These are phyloP conservation scores for Sthenelais limicola DNA, from an alignment of 2,888 invertebrate species.

Conservation along the genomic window DNA sequence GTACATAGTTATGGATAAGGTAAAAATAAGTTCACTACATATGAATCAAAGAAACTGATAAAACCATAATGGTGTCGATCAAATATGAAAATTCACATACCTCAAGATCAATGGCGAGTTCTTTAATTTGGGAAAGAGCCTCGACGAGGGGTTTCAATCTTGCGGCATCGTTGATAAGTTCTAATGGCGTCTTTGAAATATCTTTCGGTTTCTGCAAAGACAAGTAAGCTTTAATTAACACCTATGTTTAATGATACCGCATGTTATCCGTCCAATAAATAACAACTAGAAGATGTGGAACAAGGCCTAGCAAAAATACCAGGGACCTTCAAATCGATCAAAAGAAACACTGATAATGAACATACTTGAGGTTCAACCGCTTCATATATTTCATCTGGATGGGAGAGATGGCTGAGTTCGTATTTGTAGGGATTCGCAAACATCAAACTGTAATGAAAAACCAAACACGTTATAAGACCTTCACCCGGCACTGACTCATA, in stretches of 20 bases:
- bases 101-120: constrained; percentile 90
- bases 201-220: too few species aligned
- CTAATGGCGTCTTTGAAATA: constrained; percentile 80
- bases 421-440: constrained; percentile 91
- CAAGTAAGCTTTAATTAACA: too few species aligned
- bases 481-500: too few species aligned
- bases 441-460: constrained; percentile 71
- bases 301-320: too few species aligned
- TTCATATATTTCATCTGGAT: constrained; percentile 75
- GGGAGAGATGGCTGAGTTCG: constrained; percentile 84
- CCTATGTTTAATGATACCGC: too few species aligned
- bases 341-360: background rate
- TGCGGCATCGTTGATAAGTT: constrained; percentile 79
- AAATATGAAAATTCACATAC: too few species aligned
- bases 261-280: too few species aligned
- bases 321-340: background rate
- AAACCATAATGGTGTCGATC: too few species aligned
- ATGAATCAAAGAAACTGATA: too few species aligned
- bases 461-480: background rate
- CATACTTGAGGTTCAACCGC: constrained; percentile 66
- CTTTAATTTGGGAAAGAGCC: constrained; percentile 79
- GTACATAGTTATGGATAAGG: background rate
- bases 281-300: too few species aligned
- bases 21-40: background rate
- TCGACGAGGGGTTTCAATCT: constrained; percentile 79